These are phyloP conservation scores for Gorilla gorilla DNA, from an alignment of 2,113 vertebrate genomes.

Conservation along the genomic window DNA sequence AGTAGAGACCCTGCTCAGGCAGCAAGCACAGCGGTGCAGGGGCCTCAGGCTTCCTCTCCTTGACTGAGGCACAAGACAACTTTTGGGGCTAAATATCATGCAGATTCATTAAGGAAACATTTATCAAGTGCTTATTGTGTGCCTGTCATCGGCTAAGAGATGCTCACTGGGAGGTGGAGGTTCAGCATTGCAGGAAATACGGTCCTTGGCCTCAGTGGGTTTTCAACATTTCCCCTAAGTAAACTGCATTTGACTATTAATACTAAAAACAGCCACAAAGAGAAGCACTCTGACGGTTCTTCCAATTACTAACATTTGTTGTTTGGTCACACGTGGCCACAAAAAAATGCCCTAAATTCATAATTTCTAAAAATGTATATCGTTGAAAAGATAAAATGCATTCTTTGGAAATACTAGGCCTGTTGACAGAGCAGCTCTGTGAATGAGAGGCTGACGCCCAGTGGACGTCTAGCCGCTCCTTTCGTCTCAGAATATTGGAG, in stretches of 20 bases:
- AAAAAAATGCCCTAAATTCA: background rate
- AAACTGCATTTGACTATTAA: too few relatives aligned
- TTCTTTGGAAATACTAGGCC: background rate
- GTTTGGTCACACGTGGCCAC: background rate
- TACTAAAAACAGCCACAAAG: too few relatives aligned
- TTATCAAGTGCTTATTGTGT: background rate
- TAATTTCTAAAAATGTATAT: background rate
- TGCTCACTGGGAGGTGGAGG: too few relatives aligned
- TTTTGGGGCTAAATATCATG: background rate
- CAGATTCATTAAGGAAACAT: background rate
- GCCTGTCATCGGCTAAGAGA: too few relatives aligned
- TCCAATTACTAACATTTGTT: too few relatives aligned
- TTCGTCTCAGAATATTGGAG: background rate
- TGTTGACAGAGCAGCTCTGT: background rate
- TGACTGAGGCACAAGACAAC: background rate
- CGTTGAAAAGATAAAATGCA: background rate
- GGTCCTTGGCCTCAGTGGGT: too few relatives aligned
- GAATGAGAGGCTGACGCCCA: background rate
- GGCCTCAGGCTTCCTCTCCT: background rate
- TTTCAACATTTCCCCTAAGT: background rate
- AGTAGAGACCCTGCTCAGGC: background rate
- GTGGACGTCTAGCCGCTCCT: background rate
- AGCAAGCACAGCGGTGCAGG: fast-evolving
- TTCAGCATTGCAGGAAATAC: background rate
- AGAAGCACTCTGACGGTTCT: background rate